phyloP scores from a whole-genome alignment of 2,888 invertebrate genomes.

The Parascotia fuliginaria region DNA sequence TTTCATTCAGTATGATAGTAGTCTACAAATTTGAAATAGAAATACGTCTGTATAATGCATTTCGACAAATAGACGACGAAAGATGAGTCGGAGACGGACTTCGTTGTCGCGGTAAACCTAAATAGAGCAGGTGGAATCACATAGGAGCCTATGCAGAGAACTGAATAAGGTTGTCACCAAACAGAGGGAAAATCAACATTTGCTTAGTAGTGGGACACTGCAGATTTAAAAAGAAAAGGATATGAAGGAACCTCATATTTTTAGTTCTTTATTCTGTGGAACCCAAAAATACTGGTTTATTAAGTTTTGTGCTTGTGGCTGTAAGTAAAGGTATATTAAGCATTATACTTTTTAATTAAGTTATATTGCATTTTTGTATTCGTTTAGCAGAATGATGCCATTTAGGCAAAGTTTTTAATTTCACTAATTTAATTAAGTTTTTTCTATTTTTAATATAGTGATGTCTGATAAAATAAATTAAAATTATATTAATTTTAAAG shows the following conservation, averaged over 20 bases:
- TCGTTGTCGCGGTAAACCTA: too few species aligned
- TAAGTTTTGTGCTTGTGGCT: neutral
- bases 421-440: conserved; percentile 14
- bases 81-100: too few species aligned
- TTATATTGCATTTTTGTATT: conserved; percentile 14
- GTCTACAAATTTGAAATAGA: too few species aligned
- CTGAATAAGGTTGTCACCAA: too few species aligned
- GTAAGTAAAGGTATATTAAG: conserved; percentile 19
- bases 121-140: too few species aligned
- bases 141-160: too few species aligned
- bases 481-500: neutral
- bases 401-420: conserved; percentile 30
- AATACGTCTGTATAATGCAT: too few species aligned
- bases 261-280: neutral
- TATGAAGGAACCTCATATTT: neutral
- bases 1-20: too few species aligned
- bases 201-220: neutral
- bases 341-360: conserved; percentile 28
- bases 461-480: neutral
- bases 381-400: conserved; percentile 12
- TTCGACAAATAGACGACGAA: too few species aligned
- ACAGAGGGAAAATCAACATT: too few species aligned
- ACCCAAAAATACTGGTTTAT: neutral
- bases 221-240: neutral
- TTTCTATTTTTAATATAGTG: conserved; percentile 10